Conservation (phyloP, 2,888 invertebrate genomes). For the Melieria omissa region DNA sequence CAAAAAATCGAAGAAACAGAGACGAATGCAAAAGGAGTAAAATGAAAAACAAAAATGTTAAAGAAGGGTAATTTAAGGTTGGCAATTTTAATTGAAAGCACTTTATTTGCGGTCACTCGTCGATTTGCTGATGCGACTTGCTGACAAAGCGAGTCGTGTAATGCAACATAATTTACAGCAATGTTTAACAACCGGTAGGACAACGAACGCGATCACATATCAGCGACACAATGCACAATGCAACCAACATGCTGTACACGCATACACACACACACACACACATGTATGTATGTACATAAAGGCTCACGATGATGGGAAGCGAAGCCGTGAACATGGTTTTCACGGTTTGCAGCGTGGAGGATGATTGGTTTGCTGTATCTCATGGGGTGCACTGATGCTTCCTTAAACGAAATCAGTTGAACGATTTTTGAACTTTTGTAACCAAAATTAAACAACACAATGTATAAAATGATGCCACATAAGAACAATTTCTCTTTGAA, state of each 20-base stretch:
- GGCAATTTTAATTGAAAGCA: slow-evolving; percentile 33
- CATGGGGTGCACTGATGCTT: too few species aligned
- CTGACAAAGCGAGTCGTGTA: slow-evolving; percentile 32
- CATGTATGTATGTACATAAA: slow-evolving; percentile 3
- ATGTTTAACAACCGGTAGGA: slow-evolving; percentile 32
- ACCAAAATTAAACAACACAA: too few species aligned
- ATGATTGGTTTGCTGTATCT: too few species aligned
- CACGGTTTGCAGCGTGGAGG: too few species aligned
- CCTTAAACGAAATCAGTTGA: too few species aligned
- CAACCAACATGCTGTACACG: slow-evolving; percentile 6
- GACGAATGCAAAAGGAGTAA: background rate
- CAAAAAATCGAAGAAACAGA: background rate
- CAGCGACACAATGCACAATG: slow-evolving; percentile 18
- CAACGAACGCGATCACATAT: slow-evolving; percentile 27
- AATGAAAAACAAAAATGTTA: slow-evolving; percentile 6
- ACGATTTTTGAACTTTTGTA: too few species aligned
- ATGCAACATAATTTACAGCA: slow-evolving; percentile 33
- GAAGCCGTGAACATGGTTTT: too few species aligned
- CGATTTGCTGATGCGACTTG: slow-evolving; percentile 27
- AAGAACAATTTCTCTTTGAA: too few species aligned
- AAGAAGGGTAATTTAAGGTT: slow-evolving; percentile 26
- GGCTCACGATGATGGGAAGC: too few species aligned
- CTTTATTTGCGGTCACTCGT: slow-evolving; percentile 29
- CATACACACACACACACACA: slow-evolving; percentile 12
- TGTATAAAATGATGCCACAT: too few species aligned